Evolutionary conservation across 1,140 invertebrate genomes (phyloP).

Genomic region (Diprion similis): DNA sequence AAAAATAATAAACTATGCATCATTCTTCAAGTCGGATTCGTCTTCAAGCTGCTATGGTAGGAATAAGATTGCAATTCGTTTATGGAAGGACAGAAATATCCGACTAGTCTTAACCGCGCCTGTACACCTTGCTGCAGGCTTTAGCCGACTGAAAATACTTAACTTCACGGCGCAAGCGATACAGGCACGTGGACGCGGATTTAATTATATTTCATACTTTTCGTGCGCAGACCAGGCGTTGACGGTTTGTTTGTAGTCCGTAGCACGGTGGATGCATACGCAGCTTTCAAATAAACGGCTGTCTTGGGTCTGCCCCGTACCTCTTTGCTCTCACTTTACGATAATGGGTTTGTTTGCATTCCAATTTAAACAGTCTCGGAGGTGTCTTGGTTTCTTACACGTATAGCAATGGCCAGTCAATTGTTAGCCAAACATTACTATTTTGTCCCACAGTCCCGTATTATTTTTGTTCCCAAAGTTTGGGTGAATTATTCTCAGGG

Average conservation of each 20-base stretch:
- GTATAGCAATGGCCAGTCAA: neutral
- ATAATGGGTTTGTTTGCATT: slow-evolving; percentile 59
- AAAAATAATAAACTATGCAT: no score
- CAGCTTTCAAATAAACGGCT: slow-evolving; percentile 51
- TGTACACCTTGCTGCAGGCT: neutral
- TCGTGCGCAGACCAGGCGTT: slow-evolving; percentile 45
- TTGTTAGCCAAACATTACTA: neutral
- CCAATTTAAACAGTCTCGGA: slow-evolving; percentile 50
- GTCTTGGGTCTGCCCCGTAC: slow-evolving; percentile 25
- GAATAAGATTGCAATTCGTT: no score
- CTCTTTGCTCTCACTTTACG: slow-evolving; percentile 52
- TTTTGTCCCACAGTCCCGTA: no score
- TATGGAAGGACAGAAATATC: no score
- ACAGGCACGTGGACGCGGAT: slow-evolving; percentile 33
- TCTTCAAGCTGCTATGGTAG: no score
- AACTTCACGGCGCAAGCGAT: slow-evolving; percentile 6
- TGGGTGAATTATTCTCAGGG: no score
- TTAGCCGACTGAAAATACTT: neutral
- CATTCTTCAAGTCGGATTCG: no score
- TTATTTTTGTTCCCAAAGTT: no score
- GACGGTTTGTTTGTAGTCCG: slow-evolving; percentile 40
- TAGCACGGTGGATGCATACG: slow-evolving; percentile 24
- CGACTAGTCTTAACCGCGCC: neutral
- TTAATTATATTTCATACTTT: slow-evolving; percentile 60
- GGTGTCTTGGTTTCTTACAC: neutral